Percentiles rank a stretch among this genome's conserved stretches.
Conservation (phyloP, 2,113 vertebrate genomes). For the Vidua chalybeata region DNA sequence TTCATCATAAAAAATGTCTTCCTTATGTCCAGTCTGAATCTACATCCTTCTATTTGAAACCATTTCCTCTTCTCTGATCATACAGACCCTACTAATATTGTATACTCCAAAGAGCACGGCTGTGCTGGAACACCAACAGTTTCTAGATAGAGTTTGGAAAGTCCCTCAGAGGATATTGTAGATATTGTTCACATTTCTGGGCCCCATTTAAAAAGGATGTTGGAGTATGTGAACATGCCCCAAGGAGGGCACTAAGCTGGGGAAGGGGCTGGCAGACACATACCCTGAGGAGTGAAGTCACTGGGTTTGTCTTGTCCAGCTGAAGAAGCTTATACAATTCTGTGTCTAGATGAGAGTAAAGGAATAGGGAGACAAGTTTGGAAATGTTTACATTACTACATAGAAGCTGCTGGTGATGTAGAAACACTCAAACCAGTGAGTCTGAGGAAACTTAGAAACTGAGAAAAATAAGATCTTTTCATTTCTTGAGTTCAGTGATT, state of each 20-base stretch:
- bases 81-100: background rate
- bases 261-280: background rate
- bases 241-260: background rate
- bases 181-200: background rate
- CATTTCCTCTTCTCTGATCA: background rate
- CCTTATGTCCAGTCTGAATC: background rate
- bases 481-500: slow-evolving; percentile 25
- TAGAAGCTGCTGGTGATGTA: background rate
- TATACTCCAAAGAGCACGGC: background rate
- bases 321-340: background rate
- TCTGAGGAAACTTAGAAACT: background rate
- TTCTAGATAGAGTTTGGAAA: background rate
- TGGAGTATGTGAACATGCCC: fast-evolving
- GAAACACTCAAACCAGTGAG: background rate
- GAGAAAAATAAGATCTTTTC: slow-evolving; percentile 25
- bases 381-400: background rate
- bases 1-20: background rate
- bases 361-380: background rate
- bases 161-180: background rate
- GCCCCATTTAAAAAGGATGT: fast-evolving
- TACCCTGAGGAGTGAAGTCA: too few relatives aligned
- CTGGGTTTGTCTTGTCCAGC: background rate
- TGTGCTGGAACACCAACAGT: background rate
- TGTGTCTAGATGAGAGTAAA: background rate
- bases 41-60: background rate